Conservation (phyloP, 2,797 vertebrate species). For the Hephaestus fuliginosus region DNA sequence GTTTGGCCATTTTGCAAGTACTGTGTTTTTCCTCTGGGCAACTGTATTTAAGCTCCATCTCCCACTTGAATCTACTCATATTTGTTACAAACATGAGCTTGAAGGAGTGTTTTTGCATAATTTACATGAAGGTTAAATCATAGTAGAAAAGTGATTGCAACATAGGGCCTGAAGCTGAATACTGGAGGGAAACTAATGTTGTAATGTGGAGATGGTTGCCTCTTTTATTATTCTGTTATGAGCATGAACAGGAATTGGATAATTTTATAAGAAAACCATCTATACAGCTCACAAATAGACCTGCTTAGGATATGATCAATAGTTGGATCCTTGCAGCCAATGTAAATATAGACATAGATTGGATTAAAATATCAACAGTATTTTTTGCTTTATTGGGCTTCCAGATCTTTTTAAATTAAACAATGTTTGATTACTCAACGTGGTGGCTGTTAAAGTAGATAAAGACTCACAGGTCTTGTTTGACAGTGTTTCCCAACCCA, state of each 20-base stretch:
- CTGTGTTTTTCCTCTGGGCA: slow-evolving; percentile 1
- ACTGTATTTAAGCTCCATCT: too few species aligned
- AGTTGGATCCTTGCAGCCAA: not conserved
- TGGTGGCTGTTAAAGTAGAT: not conserved
- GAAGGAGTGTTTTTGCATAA: slow-evolving; percentile 4
- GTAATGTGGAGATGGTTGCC: slow-evolving; percentile 10
- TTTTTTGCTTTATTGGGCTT: slow-evolving; percentile 12
- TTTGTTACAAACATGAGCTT: too few species aligned
- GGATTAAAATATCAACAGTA: not conserved
- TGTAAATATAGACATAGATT: slow-evolving; percentile 16
- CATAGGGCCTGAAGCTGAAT: not conserved
- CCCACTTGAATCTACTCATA: too few species aligned
- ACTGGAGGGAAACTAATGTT: not conserved
- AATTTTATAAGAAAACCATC: not conserved
- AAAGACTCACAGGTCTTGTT: slow-evolving; percentile 30
- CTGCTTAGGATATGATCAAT: slow-evolving; percentile 7
- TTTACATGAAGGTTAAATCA: not conserved
- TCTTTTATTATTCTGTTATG: not conserved
- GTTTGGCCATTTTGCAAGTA: slow-evolving; percentile 4
- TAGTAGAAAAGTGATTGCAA: not conserved
- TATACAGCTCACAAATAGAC: not conserved
- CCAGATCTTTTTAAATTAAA: slow-evolving; percentile 45
- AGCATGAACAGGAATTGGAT: slow-evolving; percentile 5
- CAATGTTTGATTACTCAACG: slow-evolving; percentile 32
- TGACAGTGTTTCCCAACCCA: slow-evolving; percentile 44